Evolutionary conservation across 2,113 vertebrate genomes (phyloP), one percentile per base, ranked within the genome.

Genomic region (Macrotis lagotis): DNA sequence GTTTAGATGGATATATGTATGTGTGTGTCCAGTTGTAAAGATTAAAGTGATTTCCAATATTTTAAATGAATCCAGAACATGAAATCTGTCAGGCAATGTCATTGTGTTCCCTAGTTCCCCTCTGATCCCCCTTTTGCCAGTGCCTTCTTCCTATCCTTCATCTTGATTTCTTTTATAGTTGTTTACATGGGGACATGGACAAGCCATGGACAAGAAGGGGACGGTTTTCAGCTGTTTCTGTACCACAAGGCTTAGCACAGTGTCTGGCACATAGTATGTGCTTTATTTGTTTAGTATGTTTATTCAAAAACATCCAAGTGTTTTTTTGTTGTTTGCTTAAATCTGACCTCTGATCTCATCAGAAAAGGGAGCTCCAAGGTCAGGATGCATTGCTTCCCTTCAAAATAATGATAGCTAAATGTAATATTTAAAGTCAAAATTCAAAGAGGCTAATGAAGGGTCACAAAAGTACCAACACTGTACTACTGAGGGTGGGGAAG

Each of bases 401-500:
- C 37, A 74, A 83, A 83, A 83, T 44, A 83, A 0, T 83, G 19
- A n/a, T 9, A n/a, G n/a, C n/a, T 10, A 66, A 66, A 14, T 3
- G 31, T 6, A 22, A 66, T 37, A 83, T 44, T n/a, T 24, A 83
- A 24, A 44, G 66, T 8, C 37, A 22, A 83, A 22, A 44, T 19
- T 19, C 16, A 83, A 83, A 83, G n/a, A 19, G 16, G 19, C 66
- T 8, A 44, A 44, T 44, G 2, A 28, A 55, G 53, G 53, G 26
- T 28, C 8, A 0, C 1, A 19, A 1, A 16, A 19, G 14, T 37
- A 5, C 10, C 37, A 25, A 24, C 59, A 44, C 37, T 83, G 66
- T 2, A 44, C 5, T 37, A 59, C 22, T 66, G 28, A 3, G 31
- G 4, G 1, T 37, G 5, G n/a, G 16, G 16, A 16, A 0, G 8